Evolutionary conservation across 2,797 vertebrate genomes (phyloP), one percentile per base, ranked within the genome.

Genomic region (Artibeus lituratus): DNA sequence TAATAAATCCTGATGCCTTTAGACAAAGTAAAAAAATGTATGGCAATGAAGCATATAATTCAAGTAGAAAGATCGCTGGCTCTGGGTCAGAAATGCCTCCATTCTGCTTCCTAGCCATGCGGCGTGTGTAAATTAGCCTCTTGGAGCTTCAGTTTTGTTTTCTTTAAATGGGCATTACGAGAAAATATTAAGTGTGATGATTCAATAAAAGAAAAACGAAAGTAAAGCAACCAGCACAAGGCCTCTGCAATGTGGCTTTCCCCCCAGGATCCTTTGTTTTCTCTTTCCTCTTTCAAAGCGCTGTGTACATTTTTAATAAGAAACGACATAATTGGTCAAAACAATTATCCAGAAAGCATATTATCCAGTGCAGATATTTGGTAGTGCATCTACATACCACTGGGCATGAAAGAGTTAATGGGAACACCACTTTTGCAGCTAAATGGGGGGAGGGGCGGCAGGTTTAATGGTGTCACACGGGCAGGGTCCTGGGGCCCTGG

Each of bases 321-420:
- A 94, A 81, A 94, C 47, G 1, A 21, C 22, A 73, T 59, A 72
- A 62, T 12, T 83, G 70, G 83, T 70, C 44, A 92, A 47, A 86
- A 37, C 42, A 84, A 91, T 73, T 81, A 81, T 10, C 42, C 44
- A 73, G 59, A 70, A 59, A 90, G 53, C 37, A 11, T 10, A 70
- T 11, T 22, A 89, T 44, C 86, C 42, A 70, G 32, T 62, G 18
- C 26, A 37, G 26, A 35, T 87, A 72, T 7, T 39, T 39, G 26
- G 39, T 3, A 80, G 39, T 35, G 2, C 22, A 59, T 12, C 18
- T 22, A n/a, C 37, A 35, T 37, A 11, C 0, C 5, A 32, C 1
- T 7, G 39, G 88, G 3, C 44, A 59, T 69, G 26, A 69, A 96
- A 59, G 88, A 91, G 90, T 96, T 97, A 94, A 42, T 53, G 77